phyloP scores from a whole-genome alignment of 2,113 vertebrate genomes.

The Oncorhynchus kisutch region DNA sequence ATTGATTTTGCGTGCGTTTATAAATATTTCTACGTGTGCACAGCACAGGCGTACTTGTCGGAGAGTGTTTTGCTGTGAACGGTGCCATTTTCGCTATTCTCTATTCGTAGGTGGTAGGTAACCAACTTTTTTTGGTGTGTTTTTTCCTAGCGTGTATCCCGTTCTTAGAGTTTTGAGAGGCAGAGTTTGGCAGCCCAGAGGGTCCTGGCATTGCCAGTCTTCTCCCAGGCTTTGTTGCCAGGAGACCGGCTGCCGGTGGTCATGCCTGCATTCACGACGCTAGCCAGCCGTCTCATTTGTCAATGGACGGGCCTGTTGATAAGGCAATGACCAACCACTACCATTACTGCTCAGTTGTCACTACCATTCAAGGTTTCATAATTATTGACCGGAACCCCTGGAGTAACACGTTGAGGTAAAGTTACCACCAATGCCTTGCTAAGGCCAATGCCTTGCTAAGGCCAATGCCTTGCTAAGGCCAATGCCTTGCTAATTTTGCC shows the following conservation, averaged over 20 bases:
- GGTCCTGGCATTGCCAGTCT: constrained; percentile 15
- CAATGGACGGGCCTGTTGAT: constrained; percentile 31
- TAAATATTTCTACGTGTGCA: too few species aligned
- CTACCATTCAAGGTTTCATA: constrained; percentile 29
- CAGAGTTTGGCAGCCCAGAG: background rate
- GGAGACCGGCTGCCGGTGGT: constrained; percentile 28
- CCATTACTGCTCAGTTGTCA: constrained; percentile 16
- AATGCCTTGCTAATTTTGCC: background rate
- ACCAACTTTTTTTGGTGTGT: background rate
- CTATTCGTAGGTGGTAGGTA: too few species aligned
- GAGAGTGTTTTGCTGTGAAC: too few species aligned
- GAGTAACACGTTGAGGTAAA: constrained; percentile 9
- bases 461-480: background rate
- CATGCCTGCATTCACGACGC: constrained; percentile 39
- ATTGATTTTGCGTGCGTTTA: too few species aligned
- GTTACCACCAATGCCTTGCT: background rate
- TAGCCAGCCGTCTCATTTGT: constrained; percentile 27
- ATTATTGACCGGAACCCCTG: constrained; percentile 18
- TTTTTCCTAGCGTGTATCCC: background rate
- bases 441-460: background rate
- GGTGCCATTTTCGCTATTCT: too few species aligned
- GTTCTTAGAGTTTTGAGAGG: background rate
- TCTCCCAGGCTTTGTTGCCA: constrained; percentile 38
- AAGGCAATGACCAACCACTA: constrained; percentile 16
- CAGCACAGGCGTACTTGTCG: too few species aligned